Percentiles rank a stretch among this genome's conserved stretches.
These are phyloP conservation scores for Perca schrenkii DNA, from an alignment of 2,113 vertebrate genomes.

Conservation along the genomic window DNA sequence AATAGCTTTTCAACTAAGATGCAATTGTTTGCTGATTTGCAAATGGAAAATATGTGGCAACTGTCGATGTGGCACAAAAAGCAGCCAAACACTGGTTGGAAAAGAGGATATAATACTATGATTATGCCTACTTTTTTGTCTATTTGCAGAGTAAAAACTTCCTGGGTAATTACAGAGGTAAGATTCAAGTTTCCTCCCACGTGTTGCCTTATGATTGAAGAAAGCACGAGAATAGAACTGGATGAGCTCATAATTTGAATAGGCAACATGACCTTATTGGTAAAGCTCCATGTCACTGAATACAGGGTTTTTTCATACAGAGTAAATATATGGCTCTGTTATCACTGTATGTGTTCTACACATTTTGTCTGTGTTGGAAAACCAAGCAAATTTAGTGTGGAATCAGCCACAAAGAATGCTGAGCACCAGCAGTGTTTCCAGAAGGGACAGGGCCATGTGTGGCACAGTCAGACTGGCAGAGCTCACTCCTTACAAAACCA, in stretches of 20 bases:
- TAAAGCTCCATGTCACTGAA: conserved; percentile 15
- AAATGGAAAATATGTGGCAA: conserved; percentile 3
- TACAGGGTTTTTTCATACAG: neutral
- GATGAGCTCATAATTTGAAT: conserved; percentile 34
- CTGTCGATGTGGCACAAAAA: conserved; percentile 40
- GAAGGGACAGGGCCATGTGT: conserved; percentile 41
- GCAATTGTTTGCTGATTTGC: conserved; percentile 20
- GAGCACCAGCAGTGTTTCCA: conserved; percentile 41
- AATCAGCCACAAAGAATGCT: conserved; percentile 26
- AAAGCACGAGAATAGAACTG: conserved; percentile 28
- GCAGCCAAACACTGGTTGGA: conserved; percentile 55
- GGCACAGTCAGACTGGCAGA: conserved; percentile 38
- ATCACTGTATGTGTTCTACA: neutral
- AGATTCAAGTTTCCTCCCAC: conserved; percentile 48
- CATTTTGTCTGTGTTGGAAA: conserved; percentile 7
- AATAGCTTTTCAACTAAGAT: neutral
- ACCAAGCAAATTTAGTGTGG: conserved; percentile 4
- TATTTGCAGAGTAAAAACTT: conserved; percentile 56
- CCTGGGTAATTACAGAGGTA: conserved; percentile 64
- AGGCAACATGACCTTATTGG: conserved; percentile 22
- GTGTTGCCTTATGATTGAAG: conserved; percentile 32
- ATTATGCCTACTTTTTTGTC: conserved; percentile 42
- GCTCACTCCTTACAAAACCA: conserved; percentile 58
- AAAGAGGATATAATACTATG: conserved; percentile 47
- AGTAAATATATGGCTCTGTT: neutral